These are phyloP conservation scores for Notamacropus eugenii DNA, from an alignment of 2,797 vertebrate species.

Conservation along the genomic window DNA sequence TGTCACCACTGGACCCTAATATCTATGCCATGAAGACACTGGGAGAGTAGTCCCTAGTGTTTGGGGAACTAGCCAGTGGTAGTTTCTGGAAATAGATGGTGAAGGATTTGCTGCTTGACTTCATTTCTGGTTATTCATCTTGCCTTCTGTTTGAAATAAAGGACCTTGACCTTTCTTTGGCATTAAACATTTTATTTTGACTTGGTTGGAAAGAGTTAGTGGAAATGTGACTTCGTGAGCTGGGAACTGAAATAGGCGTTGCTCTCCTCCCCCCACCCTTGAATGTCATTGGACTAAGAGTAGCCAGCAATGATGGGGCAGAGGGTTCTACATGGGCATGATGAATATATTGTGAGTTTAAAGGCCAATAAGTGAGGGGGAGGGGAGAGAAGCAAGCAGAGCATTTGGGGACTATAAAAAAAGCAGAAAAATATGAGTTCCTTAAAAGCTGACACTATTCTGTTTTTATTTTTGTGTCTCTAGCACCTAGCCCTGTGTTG, in stretches of 20 bases:
- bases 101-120: not conserved
- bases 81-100: not conserved
- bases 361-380: not conserved
- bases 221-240: not conserved
- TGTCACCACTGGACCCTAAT: not conserved
- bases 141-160: not conserved
- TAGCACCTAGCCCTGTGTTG: not conserved
- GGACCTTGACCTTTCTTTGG: not conserved
- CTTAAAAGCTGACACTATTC: not conserved
- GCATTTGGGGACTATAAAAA: not conserved
- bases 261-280: not conserved
- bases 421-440: not conserved
- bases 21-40: not conserved
- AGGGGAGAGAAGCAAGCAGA: not conserved
- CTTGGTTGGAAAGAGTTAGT: not conserved
- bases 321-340: not conserved
- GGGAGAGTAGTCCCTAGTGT: not conserved
- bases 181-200: not conserved
- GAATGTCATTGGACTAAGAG: not conserved
- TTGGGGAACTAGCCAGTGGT: not conserved
- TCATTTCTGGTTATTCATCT: not conserved
- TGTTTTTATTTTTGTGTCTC: not conserved
- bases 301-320: not conserved
- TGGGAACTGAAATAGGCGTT: not conserved
- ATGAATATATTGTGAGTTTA: slow-evolving; percentile 22